Base-by-base conservation (phyloP, 2,113 vertebrate species). In the Pelvicachromis taeniatus region DNA sequence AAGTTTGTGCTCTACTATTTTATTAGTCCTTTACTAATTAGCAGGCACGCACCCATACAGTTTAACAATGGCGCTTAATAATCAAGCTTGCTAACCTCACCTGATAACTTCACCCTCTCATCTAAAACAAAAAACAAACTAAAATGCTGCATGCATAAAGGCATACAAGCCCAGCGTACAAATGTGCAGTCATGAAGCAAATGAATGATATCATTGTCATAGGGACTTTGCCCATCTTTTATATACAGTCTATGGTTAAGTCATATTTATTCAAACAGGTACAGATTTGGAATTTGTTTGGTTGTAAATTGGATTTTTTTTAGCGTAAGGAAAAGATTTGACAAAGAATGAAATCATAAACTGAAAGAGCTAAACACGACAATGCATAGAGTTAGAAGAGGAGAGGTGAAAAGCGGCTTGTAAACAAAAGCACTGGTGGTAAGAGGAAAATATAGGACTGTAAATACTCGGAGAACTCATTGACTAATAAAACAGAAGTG, bases 1-100 rank as follows among this genome's bases (percentile, higher is more conserved):
- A 63, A 11, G 61, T 40, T 65, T 65, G 61, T 42, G n/a, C 35
- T 68, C n/a, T 68, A 40, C 19, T 65, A 21, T 68, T 40, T 68
- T 2, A 68, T 42, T 68, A 14, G n/a, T 42, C 63, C 35, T 16
- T 68, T 68, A 42, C 35, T 68, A 40, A 68, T 52, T 52, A 52
- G 17, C 48, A 19, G 17, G 3, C 1, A 50, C 23, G 63, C 0
- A 70, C 63, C 1, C 8, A 45, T 45, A 4, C 38, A 26, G n/a
- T 70, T 70, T 70, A 70, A 42, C 13, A 23, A 45, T 45, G 21
- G 0, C 3, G 8, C 38, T 0, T 70, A 38, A 4, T 70, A 42
- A 70, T 26, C 21, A 26, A 2, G 13, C 21, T 68, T 7, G 7
- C 12, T 42, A 42, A 14, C 4, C n/a, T 26, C n/a, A 26, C 35